These are phyloP conservation scores for Acanthiza pusilla DNA, from an alignment of 2,797 vertebrate genomes.

Conservation along the genomic window DNA sequence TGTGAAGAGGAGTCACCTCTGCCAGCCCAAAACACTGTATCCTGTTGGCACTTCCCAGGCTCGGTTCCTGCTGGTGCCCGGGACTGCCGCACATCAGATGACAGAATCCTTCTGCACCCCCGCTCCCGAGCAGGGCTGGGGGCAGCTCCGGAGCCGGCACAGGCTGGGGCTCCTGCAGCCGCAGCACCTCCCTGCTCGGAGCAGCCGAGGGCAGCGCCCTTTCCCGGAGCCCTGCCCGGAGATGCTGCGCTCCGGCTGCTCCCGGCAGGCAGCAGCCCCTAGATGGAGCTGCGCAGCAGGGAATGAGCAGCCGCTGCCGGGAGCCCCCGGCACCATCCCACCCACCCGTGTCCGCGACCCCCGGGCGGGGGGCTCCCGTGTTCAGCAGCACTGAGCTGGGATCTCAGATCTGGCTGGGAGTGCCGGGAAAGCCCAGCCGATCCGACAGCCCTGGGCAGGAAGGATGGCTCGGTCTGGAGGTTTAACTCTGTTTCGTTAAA, in stretches of 20 bases:
- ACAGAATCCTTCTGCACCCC: background rate
- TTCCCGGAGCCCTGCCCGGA: background rate
- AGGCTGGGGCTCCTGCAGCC: background rate
- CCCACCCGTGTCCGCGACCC: background rate
- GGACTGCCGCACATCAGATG: background rate
- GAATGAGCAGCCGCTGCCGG: background rate
- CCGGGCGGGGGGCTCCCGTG: too few species aligned
- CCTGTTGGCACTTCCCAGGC: background rate
- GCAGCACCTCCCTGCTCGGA: rapidly evolving
- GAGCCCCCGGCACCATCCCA: background rate
- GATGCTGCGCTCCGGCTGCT: background rate
- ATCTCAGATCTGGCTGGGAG: too few species aligned
- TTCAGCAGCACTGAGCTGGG: background rate
- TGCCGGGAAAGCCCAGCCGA: background rate
- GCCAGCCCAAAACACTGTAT: background rate
- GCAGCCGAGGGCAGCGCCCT: background rate
- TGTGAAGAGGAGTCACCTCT: background rate
- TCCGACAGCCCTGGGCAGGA: background rate
- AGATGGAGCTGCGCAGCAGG: slow-evolving; percentile 58
- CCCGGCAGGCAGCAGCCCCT: background rate
- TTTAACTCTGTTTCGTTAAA: background rate
- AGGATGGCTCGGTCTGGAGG: background rate
- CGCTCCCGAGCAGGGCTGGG: background rate
- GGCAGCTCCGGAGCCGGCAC: background rate
- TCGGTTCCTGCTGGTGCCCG: background rate